phyloP scores from a whole-genome alignment of 2,797 vertebrate species.

The Threskiornis aethiopicus region DNA sequence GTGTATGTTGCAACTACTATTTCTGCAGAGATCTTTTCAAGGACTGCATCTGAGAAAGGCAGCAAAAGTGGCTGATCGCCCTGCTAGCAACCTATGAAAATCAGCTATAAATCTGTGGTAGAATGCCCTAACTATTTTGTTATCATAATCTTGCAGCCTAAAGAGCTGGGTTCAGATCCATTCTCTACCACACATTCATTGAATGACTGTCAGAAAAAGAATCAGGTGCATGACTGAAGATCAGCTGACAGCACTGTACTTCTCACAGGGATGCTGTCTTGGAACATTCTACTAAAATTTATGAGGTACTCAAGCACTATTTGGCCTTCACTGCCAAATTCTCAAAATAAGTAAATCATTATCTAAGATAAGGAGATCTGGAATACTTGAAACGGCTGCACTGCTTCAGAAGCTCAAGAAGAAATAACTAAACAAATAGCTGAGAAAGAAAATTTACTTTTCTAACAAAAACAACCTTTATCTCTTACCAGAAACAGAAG shows the following conservation, averaged over 20 bases:
- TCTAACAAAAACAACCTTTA: not conserved
- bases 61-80: not conserved
- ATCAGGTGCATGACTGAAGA: not conserved
- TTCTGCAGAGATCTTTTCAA: not conserved
- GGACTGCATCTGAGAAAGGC: not conserved
- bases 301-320: not conserved
- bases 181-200: not conserved
- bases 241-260: not conserved
- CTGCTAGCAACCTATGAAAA: not conserved
- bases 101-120: not conserved
- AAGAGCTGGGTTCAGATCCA: not conserved
- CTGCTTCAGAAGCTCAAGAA: not conserved
- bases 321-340: not conserved
- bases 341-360: not conserved
- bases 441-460: not conserved
- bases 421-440: not conserved
- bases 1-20: fast-evolving
- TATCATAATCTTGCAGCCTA: not conserved
- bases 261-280: not conserved
- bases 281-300: not conserved
- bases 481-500: not conserved
- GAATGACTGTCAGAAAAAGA: not conserved
- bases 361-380: not conserved
- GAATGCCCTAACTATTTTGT: not conserved
- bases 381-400: not conserved